Evolutionary conservation across 1,140 invertebrate genomes (phyloP).

Genomic region (Sminthurinus signatus): DNA sequence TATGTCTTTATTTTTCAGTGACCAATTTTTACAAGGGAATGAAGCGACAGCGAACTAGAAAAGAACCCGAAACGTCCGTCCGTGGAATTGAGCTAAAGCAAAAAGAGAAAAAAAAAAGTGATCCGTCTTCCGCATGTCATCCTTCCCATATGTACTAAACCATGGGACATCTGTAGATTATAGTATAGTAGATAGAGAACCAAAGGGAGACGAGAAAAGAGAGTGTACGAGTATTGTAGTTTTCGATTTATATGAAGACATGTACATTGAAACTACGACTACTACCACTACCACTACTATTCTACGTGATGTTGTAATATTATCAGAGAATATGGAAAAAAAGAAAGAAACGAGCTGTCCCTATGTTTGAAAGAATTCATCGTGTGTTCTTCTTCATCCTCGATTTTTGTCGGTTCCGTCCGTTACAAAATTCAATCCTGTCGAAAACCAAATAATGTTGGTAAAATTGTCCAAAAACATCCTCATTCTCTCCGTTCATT

Average conservation of each 20-base stretch:
- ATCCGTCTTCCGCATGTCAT: conserved; percentile 42
- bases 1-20: too few relatives aligned
- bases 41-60: too few relatives aligned
- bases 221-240: not conserved
- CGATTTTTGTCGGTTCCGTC: not conserved
- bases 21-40: too few relatives aligned
- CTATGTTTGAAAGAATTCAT: too few relatives aligned
- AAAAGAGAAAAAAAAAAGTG: conserved; percentile 34
- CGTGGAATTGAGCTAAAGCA: conserved; percentile 3
- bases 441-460: conserved; percentile 23
- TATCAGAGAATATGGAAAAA: not conserved
- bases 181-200: too few relatives aligned
- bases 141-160: conserved; percentile 31
- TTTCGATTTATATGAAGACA: not conserved
- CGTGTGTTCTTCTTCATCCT: not conserved
- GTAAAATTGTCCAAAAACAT: conserved; percentile 24
- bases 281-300: not conserved
- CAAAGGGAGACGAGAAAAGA: not conserved
- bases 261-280: not conserved
- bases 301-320: not conserved
- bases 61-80: not conserved
- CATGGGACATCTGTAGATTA: conserved; percentile 38
- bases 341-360: not conserved
- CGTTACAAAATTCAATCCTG: conserved; percentile 24
- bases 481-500: conserved; percentile 22